phyloP scores from a whole-genome alignment of 2,888 invertebrate genomes.

The Dysmachus trigonus region DNA sequence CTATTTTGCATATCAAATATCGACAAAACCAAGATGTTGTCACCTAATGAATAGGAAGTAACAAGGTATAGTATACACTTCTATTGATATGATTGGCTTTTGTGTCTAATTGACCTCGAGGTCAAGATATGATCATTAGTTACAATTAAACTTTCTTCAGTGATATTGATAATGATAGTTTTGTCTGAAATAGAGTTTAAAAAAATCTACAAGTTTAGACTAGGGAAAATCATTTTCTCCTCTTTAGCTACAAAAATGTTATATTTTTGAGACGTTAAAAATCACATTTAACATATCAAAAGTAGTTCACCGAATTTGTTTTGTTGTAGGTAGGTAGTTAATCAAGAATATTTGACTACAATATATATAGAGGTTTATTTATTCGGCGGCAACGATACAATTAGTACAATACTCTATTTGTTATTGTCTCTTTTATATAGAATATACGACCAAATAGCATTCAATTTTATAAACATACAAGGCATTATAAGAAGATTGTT shows the following conservation, averaged over 20 bases:
- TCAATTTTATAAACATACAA: too few species aligned
- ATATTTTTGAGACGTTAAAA: too few species aligned
- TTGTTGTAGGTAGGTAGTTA: too few species aligned
- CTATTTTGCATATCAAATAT: neutral
- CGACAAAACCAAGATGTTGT: neutral
- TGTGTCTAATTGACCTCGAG: neutral
- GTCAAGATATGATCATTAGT: neutral
- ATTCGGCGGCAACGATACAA: too few species aligned
- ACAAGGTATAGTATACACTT: neutral
- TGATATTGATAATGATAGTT: neutral
- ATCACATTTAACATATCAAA: too few species aligned
- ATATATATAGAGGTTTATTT: too few species aligned
- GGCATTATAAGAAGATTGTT: too few species aligned
- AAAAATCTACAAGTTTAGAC: neutral
- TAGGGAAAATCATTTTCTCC: neutral
- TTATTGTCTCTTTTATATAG: too few species aligned
- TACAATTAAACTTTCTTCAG: constrained; percentile 6
- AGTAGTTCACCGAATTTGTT: too few species aligned
- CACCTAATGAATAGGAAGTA: neutral
- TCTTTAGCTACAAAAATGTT: neutral
- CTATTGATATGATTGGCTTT: neutral
- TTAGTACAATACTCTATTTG: too few species aligned
- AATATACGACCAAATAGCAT: too few species aligned
- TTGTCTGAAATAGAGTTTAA: neutral
- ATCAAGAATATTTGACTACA: too few species aligned